phyloP scores from a whole-genome alignment of 1,140 invertebrate species.

The Acarapis woodi region DNA sequence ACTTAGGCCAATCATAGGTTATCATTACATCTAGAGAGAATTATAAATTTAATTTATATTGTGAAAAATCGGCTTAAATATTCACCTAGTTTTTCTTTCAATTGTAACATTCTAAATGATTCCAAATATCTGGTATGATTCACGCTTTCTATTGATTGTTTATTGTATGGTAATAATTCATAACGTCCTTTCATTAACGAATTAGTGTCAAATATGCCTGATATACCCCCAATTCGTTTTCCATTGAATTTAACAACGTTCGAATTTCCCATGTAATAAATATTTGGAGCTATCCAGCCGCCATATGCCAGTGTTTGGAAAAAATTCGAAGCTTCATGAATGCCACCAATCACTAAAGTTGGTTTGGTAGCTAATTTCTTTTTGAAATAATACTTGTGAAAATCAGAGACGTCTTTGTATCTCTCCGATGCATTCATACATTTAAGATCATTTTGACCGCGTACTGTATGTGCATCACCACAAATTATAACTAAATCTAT shows the following conservation, averaged over 20 bases:
- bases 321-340: constrained; percentile 94
- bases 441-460: constrained; percentile 28
- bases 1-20: too few relatives aligned
- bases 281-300: constrained; percentile 93
- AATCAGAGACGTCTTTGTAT: constrained; percentile 62
- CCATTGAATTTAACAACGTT: constrained; percentile 55
- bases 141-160: constrained; percentile 30
- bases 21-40: too few relatives aligned
- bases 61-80: too few relatives aligned
- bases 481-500: constrained; percentile 74
- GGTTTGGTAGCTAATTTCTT: constrained; percentile 61
- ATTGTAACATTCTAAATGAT: constrained; percentile 43
- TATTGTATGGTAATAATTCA: constrained; percentile 10
- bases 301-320: constrained; percentile 83
- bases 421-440: constrained; percentile 86
- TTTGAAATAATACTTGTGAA: constrained; percentile 79
- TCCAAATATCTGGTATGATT: constrained; percentile 85
- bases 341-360: constrained; percentile 90
- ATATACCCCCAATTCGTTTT: constrained; percentile 66
- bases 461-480: constrained; percentile 68
- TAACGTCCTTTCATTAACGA: constrained; percentile 7
- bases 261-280: constrained; percentile 80
- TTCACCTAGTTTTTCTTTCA: constrained; percentile 18
- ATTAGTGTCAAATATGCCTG: constrained; percentile 62
- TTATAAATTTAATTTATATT: too few relatives aligned